Percentiles rank a stretch among this genome's conserved stretches.
These are phyloP conservation scores for Sinotaia quadrata DNA, from an alignment of 2,888 invertebrate genomes.

Conservation along the genomic window DNA sequence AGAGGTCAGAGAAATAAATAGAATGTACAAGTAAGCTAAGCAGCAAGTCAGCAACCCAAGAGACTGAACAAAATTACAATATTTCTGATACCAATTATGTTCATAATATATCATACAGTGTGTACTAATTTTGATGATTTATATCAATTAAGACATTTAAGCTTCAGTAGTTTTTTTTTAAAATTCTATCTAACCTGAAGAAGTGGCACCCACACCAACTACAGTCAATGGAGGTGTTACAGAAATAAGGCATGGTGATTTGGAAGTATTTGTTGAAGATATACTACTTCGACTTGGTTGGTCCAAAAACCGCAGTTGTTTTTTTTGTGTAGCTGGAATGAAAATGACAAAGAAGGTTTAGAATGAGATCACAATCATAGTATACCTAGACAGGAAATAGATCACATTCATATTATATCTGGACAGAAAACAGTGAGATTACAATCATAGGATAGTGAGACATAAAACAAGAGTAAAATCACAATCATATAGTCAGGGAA, in stretches of 20 bases:
- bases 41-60: no score
- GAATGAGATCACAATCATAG: neutral
- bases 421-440: neutral
- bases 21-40: no score
- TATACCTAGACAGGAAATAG: no score
- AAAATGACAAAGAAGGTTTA: neutral
- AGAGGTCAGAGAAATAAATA: no score
- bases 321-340: slow-evolving; percentile 24
- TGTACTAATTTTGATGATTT: no score
- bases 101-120: no score
- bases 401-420: no score
- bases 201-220: slow-evolving; percentile 39
- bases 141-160: no score
- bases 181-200: slow-evolving; percentile 16
- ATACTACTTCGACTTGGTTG: slow-evolving; percentile 10
- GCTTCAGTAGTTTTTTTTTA: no score
- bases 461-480: neutral
- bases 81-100: no score
- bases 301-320: slow-evolving; percentile 34
- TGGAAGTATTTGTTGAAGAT: neutral
- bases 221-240: slow-evolving; percentile 30
- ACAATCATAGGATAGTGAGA: neutral
- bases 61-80: no score
- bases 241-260: neutral
- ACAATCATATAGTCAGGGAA: neutral